Conservation (phyloP, 2,888 invertebrate species). For the Orthonevra nobilis region DNA sequence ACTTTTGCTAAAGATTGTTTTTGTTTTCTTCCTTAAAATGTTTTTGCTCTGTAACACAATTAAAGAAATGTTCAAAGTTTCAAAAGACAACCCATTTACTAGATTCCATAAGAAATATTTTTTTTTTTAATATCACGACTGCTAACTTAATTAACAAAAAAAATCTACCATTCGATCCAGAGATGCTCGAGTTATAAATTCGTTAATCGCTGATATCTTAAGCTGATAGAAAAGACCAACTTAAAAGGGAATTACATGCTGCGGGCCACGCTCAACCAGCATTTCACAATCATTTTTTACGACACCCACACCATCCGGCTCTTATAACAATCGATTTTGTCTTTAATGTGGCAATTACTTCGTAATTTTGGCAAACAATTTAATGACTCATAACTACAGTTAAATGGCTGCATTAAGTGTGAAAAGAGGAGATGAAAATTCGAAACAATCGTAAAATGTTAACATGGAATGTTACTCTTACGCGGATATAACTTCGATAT, state of each 20-base stretch:
- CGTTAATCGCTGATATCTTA: constrained; percentile 29
- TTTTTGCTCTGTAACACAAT: too few relatives aligned
- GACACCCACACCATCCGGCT: constrained; percentile 14
- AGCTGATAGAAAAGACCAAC: constrained; percentile 21
- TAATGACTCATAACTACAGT: constrained; percentile 67
- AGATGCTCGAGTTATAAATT: constrained; percentile 25
- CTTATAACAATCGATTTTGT: constrained; percentile 53
- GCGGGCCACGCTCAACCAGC: constrained; percentile 16
- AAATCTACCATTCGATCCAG: constrained; percentile 23
- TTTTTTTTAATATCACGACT: constrained; percentile 9
- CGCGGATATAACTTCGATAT: constrained; percentile 11
- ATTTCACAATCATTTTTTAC: constrained; percentile 42
- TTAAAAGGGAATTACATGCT: constrained; percentile 15
- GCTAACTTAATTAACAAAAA: constrained; percentile 38
- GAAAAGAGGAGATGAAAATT: constrained; percentile 54
- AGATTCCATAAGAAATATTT: too few relatives aligned
- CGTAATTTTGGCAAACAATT: constrained; percentile 62
- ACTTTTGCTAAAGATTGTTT: too few relatives aligned
- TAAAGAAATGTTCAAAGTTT: too few relatives aligned
- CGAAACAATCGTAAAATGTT: constrained; percentile 59
- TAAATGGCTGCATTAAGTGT: constrained; percentile 49
- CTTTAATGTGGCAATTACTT: constrained; percentile 65
- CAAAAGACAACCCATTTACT: too few relatives aligned
- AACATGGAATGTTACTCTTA: constrained; percentile 43
- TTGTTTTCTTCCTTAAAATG: too few relatives aligned